Evolutionary conservation across 2,113 vertebrate genomes (phyloP).

Genomic region (Centropus bengalensis): DNA sequence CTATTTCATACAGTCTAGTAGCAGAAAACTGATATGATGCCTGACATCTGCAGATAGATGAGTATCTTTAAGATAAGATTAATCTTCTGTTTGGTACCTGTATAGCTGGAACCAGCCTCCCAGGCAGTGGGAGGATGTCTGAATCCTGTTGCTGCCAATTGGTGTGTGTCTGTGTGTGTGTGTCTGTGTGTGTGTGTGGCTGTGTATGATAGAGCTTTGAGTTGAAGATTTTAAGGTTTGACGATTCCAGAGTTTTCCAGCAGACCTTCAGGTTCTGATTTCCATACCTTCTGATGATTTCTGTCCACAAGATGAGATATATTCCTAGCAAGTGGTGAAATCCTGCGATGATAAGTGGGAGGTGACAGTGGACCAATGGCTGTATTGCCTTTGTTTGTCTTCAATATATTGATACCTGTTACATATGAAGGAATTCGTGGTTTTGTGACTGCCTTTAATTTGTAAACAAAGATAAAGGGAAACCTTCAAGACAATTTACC

Average conservation of each 20-base stretch:
- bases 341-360: fast-evolving
- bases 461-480: neutral
- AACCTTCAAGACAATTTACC: neutral
- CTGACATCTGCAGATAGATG: neutral
- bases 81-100: neutral
- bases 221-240: neutral
- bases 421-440: neutral
- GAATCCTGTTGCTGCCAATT: neutral
- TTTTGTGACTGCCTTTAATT: neutral
- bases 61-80: neutral
- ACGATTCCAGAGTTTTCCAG: neutral
- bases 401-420: neutral
- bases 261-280: too few species aligned
- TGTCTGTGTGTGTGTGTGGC: too few species aligned
- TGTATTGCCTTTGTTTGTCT: neutral
- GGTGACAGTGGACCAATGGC: neutral
- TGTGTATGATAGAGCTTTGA: neutral
- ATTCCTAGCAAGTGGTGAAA: neutral
- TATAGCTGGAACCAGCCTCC: neutral
- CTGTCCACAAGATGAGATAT: neutral
- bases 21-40: neutral
- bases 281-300: neutral
- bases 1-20: neutral
- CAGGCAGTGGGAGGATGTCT: neutral
- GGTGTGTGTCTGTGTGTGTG: neutral